Conservation (phyloP, 1,140 invertebrate genomes). For the Luehdorfia chinensis region DNA sequence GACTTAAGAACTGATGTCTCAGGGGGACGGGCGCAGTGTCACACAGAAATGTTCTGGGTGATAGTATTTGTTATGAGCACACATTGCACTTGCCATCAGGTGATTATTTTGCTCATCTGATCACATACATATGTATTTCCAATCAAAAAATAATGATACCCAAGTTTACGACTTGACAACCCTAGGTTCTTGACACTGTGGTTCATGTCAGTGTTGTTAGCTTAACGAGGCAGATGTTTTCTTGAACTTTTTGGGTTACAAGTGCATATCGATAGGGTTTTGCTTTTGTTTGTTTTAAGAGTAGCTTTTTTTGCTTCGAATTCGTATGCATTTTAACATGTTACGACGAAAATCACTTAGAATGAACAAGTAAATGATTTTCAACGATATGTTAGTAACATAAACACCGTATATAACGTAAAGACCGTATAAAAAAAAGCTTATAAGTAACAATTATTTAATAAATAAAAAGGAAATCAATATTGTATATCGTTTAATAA, state of each 20-base stretch:
- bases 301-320: background rate
- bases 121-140: no score
- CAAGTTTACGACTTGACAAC: background rate
- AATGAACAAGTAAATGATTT: background rate
- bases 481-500: background rate
- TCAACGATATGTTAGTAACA: background rate
- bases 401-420: no score
- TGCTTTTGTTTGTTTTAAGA: background rate
- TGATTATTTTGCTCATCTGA: no score
- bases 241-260: constrained; percentile 2
- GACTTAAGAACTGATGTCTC: no score
- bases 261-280: constrained; percentile 1
- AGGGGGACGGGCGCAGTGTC: no score
- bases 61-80: no score
- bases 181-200: background rate
- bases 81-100: no score
- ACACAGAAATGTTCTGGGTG: no score
- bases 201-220: constrained; percentile 4
- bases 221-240: constrained; percentile 13
- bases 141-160: no score
- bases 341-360: background rate
- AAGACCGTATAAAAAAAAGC: no score
- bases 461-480: no score
- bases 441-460: no score
- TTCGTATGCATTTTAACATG: background rate